Evolutionary conservation across 2,888 invertebrate species (phyloP), one percentile per base, ranked within the genome.

Genomic region (Metellina segmentata): DNA sequence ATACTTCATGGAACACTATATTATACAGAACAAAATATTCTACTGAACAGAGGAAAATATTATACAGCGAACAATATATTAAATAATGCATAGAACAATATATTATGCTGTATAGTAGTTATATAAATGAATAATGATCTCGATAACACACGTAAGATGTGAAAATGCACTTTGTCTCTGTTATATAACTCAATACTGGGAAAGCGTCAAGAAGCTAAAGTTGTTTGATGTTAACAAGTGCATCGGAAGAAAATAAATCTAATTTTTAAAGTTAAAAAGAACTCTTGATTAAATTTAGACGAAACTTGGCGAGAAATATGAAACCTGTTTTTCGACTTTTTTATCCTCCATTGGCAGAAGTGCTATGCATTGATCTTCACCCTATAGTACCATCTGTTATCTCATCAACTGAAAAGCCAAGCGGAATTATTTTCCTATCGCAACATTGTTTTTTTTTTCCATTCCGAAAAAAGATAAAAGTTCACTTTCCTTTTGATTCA

Each of bases 391-490:
- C 70, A 51, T 49, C 70, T 49, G 81, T 48, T 34, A 71, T 49
- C 71, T 71, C 48, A 71, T 70, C 34, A 81, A 20, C 81, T 71
- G 70, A 70, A 70, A 51, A 51, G 51, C n/a, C 51, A 51, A 11
- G 51, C 6, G 51, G 70, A 81, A n/a, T 81, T 81, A 71, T 70
- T 71, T 81, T 81, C 49, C 71, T 20, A 81, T 81, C 69, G 48
- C 70, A 6, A 4, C 6, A 19, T 79, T 11, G 48, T 7, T 51
- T 5, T 77, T 77, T 48, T 75, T 61, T 61, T 11, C 16, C 6
- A 9, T 8, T 11, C 0, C 7, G 8, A 61, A 16, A 61, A n/a
- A 77, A 77, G 77, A 51, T 77, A 77, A 77, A n/a, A 61, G 13
- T 61, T 61, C 61, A 61, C 61, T 61, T 16, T 61, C 61, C 34